Conservation (phyloP, 1,140 invertebrate genomes). For the Zaprionus ghesquierei region DNA sequence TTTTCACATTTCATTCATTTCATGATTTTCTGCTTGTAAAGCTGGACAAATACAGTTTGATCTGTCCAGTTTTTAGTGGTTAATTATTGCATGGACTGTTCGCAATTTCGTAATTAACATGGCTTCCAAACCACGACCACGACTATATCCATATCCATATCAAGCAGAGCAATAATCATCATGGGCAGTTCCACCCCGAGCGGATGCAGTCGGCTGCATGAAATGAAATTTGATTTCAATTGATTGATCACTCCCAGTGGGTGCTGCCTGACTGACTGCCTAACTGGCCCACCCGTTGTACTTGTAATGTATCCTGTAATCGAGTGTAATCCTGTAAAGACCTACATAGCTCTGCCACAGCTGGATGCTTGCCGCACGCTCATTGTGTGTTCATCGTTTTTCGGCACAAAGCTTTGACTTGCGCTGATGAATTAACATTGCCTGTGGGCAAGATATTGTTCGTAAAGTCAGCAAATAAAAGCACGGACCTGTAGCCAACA, state of each 20-base stretch:
- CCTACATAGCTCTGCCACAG: constrained; percentile 62
- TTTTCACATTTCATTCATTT: background rate
- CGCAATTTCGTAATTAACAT: constrained; percentile 76
- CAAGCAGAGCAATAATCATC: constrained; percentile 36
- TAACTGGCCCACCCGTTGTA: constrained; percentile 48
- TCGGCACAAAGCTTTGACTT: constrained; percentile 11
- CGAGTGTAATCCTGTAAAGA: constrained; percentile 78
- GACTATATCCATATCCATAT: constrained; percentile 17
- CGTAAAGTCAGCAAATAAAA: background rate
- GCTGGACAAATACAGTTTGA: constrained; percentile 13
- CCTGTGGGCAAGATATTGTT: background rate
- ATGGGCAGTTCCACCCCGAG: constrained; percentile 36
- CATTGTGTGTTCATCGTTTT: no score
- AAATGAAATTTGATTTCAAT: constrained; percentile 73
- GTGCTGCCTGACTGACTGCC: constrained; percentile 29
- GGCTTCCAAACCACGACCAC: constrained; percentile 22
- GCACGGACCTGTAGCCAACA: background rate
- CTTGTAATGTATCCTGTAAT: constrained; percentile 79
- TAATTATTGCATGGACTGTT: constrained; percentile 29
- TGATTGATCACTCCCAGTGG: constrained; percentile 82
- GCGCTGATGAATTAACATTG: constrained; percentile 2
- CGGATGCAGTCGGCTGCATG: constrained; percentile 40
- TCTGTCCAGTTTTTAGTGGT: constrained; percentile 26
- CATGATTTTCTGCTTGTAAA: background rate
- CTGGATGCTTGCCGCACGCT: constrained; percentile 56